phyloP scores from a whole-genome alignment of 2,888 invertebrate species.

The Candidula unifasciata region DNA sequence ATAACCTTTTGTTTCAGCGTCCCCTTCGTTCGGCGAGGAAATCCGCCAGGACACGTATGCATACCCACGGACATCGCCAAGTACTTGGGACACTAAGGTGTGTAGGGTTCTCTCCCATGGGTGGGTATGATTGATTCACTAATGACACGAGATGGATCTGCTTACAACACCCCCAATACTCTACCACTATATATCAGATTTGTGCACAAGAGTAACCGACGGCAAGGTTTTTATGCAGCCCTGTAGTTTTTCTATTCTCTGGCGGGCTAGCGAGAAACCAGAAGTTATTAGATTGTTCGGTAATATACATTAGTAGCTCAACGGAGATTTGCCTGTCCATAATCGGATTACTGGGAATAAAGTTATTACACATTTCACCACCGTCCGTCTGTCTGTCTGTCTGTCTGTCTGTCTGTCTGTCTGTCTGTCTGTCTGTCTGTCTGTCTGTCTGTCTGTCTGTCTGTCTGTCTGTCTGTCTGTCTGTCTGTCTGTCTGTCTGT shows the following conservation, averaged over 20 bases:
- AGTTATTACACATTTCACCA: background rate
- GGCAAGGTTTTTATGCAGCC: no score
- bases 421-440: conserved; percentile 4
- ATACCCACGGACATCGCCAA: background rate
- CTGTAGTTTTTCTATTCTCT: no score
- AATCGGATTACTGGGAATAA: background rate
- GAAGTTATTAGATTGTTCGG: no score
- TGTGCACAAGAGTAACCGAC: background rate
- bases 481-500: background rate
- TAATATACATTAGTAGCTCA: no score
- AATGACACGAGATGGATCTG: conserved; percentile 4
- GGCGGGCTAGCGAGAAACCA: no score
- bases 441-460: conserved; percentile 23
- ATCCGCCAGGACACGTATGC: background rate
- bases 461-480: conserved; percentile 12
- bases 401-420: background rate
- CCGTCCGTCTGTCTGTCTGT: background rate
- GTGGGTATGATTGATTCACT: conserved; percentile 4
- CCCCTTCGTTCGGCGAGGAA: background rate
- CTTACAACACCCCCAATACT: background rate
- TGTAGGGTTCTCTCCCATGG: conserved; percentile 22
- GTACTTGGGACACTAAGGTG: background rate
- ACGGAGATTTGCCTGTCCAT: no score
- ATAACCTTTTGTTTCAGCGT: conserved; percentile 2
- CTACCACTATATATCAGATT: background rate